Conservation (phyloP, 1,140 invertebrate genomes). For the Oedothorax gibbosus region DNA sequence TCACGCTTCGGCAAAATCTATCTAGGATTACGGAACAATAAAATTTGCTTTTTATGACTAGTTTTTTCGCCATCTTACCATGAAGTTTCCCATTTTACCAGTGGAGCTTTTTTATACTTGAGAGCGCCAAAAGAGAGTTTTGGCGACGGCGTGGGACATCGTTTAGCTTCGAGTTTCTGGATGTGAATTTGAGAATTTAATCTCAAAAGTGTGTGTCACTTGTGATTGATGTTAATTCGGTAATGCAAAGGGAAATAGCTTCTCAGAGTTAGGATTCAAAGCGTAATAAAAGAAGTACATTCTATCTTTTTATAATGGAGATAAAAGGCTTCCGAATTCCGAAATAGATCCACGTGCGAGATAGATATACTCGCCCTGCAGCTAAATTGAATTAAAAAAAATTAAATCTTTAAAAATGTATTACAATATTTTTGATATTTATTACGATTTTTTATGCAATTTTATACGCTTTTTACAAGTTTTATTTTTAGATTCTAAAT, state of each 20-base stretch:
- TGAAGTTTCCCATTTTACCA: conserved; percentile 26
- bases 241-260: not conserved
- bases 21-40: conserved; percentile 22
- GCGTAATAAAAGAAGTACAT: too few relatives aligned
- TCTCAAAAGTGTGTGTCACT: conserved; percentile 19
- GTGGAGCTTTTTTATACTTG: conserved; percentile 2
- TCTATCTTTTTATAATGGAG: too few relatives aligned
- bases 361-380: too few relatives aligned
- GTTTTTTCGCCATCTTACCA: conserved; percentile 24
- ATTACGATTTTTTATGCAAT: too few relatives aligned
- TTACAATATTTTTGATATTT: too few relatives aligned
- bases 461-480: too few relatives aligned
- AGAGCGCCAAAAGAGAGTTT: conserved; percentile 4
- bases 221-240: conserved; percentile 8
- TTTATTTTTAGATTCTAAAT: too few relatives aligned
- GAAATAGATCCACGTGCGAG: too few relatives aligned
- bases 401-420: too few relatives aligned
- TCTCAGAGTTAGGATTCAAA: too few relatives aligned
- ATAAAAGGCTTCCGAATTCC: too few relatives aligned
- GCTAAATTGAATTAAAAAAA: too few relatives aligned
- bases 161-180: not conserved
- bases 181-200: not conserved
- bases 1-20: not conserved
- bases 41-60: conserved; percentile 18
- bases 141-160: not conserved